These are phyloP conservation scores for Microplitis demolitor DNA, from an alignment of 1,140 invertebrate species.

Conservation along the genomic window DNA sequence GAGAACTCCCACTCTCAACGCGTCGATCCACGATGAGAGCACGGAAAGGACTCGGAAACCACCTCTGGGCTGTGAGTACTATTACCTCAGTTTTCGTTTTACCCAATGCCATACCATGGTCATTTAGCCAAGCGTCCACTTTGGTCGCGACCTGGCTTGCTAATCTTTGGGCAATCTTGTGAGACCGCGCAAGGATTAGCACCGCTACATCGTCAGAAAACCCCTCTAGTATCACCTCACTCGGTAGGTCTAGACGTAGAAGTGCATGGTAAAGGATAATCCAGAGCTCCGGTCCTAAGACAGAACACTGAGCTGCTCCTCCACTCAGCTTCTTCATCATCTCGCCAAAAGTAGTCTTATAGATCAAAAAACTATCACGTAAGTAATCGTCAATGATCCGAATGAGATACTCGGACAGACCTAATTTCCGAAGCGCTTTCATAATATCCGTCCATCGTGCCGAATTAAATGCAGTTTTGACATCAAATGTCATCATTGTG, in stretches of 20 bases:
- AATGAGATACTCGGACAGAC: slow-evolving; percentile 19
- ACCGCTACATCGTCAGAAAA: slow-evolving; percentile 44
- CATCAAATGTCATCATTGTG: slow-evolving; percentile 33
- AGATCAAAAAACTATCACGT: slow-evolving; percentile 8
- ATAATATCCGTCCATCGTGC: slow-evolving; percentile 20
- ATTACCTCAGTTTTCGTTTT: slow-evolving; percentile 33
- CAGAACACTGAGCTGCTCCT: slow-evolving; percentile 40
- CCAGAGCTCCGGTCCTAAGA: slow-evolving; percentile 45
- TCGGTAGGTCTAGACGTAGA: slow-evolving; percentile 34
- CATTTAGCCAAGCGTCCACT: slow-evolving; percentile 28
- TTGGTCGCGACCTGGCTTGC: slow-evolving; percentile 25
- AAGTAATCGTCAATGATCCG: slow-evolving; percentile 31
- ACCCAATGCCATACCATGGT: slow-evolving; percentile 31
- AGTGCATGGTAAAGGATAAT: slow-evolving; percentile 43
- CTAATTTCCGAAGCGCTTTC: slow-evolving; percentile 7
- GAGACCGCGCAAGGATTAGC: slow-evolving; percentile 27
- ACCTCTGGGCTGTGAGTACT: slow-evolving; percentile 11
- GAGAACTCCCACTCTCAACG: neutral
- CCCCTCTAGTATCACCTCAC: slow-evolving; percentile 22
- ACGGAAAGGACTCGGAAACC: neutral
- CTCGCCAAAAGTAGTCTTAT: slow-evolving; percentile 16
- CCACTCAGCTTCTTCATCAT: slow-evolving; percentile 14
- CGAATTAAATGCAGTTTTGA: slow-evolving; percentile 40
- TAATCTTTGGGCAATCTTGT: slow-evolving; percentile 20
- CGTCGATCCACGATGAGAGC: neutral